Base-by-base conservation (phyloP, 2,797 vertebrate genomes). In the Numenius phaeopus region DNA sequence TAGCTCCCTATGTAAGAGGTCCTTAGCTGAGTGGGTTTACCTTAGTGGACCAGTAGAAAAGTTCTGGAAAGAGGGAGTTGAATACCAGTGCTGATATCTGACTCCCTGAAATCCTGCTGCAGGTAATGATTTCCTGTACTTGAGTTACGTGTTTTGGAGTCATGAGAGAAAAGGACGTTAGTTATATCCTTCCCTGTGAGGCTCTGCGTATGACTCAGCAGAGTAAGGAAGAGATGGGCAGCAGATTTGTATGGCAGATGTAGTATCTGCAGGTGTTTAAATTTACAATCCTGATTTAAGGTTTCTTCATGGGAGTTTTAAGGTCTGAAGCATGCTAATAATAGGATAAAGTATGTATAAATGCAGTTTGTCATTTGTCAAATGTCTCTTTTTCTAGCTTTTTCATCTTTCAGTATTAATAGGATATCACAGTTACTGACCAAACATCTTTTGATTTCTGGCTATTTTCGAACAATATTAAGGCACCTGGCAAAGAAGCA, bases 371-470 rank as follows among this genome's bases (percentile, higher is more conserved):
- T 69, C 50, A 61, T 94, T 76, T 90, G 81, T 90, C 87, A 97
- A 72, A 83, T 79, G 44, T 84, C 57, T 87, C 71, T 75, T 52
- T 69, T 78, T 80, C 54, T 71, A 72, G 39, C 58, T 93, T 93
- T 71, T 78, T 86, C 64, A 47, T 78, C 64, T 94, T 83, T 83
- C 62, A 39, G 8, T 78, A 69, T 96, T 96, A 95, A 69, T 91
- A 90, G 85, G 27, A 62, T 78, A 66, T 55, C 29, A 70, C 44
- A 37, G 13, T 87, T 85, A 75, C 50, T 92, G 79, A 79, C 54
- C 70, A 86, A 91, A 47, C 82, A 81, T 20, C 29, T 92, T 87
- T 79, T 49, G 40, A 84, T 88, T 83, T 87, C 58, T 75, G 80
- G n/a, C 30, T 91, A n/a, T 57, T 93, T 91, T 71, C 89, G 87